These are phyloP conservation scores for Pempheris klunzingeri DNA, from an alignment of 2,797 vertebrate genomes.

Conservation along the genomic window DNA sequence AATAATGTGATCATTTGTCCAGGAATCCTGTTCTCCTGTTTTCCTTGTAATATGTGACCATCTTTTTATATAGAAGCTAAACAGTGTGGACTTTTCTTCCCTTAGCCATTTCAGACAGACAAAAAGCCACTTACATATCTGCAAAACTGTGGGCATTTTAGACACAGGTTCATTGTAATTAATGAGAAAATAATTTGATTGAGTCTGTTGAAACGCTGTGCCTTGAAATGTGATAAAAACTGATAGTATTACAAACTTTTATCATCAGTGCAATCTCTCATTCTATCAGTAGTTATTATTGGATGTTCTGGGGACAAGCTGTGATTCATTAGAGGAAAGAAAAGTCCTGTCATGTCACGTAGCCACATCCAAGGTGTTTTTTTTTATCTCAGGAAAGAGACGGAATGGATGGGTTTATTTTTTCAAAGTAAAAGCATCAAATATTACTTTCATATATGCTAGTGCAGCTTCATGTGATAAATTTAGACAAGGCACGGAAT, in stretches of 20 bases:
- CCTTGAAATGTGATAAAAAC: neutral
- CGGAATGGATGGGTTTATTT: accelerated
- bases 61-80: neutral
- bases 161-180: neutral
- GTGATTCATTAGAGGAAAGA: neutral
- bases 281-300: neutral
- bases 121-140: neutral
- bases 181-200: neutral
- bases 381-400: neutral
- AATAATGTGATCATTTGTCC: neutral
- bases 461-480: neutral
- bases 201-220: neutral
- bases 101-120: neutral
- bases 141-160: neutral
- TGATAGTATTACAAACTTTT: neutral
- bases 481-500: neutral
- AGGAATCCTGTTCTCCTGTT: no score
- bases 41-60: neutral
- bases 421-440: constrained; percentile 41
- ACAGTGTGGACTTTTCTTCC: neutral
- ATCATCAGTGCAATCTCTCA: neutral
- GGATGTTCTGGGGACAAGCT: neutral
- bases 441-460: neutral
- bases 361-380: neutral
- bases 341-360: neutral